Base-by-base conservation (phyloP, 2,888 invertebrate species). In the Mythimna albipuncta region DNA sequence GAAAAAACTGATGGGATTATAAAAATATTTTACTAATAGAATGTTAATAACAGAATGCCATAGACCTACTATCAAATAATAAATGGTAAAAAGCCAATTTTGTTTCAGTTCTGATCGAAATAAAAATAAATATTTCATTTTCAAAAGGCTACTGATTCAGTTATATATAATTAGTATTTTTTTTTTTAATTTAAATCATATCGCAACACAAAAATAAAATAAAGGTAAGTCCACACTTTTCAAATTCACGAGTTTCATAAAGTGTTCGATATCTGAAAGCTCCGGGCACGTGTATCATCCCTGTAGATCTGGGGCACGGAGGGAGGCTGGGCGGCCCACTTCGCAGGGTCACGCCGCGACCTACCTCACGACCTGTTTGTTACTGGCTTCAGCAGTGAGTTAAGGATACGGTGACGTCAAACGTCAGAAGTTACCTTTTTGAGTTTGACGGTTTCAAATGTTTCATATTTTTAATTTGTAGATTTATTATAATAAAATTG, bases 361-460 rank as follows among this genome's bases (percentile, higher is more conserved):
- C 94, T 94, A 90, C 93, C 94, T 85, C 92, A 94, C 94, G 91
- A 92, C 92, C 92, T 88, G 92, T 83, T 89, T 89, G 86, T 86
- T 78, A 77, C 73, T 84, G 74, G 69, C 72, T 69, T 75, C 63
- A 72, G 67, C 69, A 77, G 63, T 72, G 55, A 69, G 72, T 73
- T 83, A 76, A 65, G 70, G 79, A 62, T 73, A 64, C 19, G 26
- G 2, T 57, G 67, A 66, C 67, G 81, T 69, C 66, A 72, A 1
- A 50, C 41, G 66, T 64, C 21, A 78, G n/a, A 47, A 47, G 44
- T 32, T 9, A 21, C 4, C 26, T 38, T 16, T 44, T 72, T 62
- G 19, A 2, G n/a, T 19, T 11, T 0, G 11, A 19, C 16, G 7
- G 19, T 13, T 26, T 52, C 2, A 4, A 38, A 5, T 13, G n/a